A percentile compares a stretch with the other conserved stretches of the same genome.
Conservation (phyloP, 2,113 vertebrate species). For the Callithrix jacchus region DNA sequence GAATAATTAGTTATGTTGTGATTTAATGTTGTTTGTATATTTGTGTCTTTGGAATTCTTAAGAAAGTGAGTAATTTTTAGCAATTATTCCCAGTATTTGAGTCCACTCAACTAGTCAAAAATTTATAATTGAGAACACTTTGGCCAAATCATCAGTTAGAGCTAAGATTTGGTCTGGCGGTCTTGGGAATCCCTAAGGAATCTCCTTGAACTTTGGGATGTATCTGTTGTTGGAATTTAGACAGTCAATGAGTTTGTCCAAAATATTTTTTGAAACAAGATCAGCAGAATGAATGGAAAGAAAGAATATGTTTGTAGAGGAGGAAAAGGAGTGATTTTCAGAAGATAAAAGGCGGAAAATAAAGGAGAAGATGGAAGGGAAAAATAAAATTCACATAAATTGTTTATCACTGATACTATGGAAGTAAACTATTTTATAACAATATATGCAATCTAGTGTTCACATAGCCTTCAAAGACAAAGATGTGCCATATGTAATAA, state of each 20-base stretch:
- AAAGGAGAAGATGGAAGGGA: not conserved
- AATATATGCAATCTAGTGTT: not conserved
- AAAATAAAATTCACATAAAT: not conserved
- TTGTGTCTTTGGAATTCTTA: not conserved
- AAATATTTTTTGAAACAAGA: not conserved
- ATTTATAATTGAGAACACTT: not conserved
- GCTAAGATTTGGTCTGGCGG: not conserved
- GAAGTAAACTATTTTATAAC: not conserved
- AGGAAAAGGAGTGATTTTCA: not conserved
- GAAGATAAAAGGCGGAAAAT: not conserved
- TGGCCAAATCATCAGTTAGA: not conserved
- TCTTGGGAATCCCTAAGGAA: not conserved
- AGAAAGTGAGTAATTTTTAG: conserved; percentile 37
- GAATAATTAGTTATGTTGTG: not conserved
- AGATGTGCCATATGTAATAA: not conserved
- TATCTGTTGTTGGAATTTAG: not conserved
- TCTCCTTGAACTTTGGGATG: not conserved
- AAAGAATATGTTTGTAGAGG: not conserved
- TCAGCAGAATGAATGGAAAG: not conserved
- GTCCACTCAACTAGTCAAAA: not conserved
- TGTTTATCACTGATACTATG: not conserved
- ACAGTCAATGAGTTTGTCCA: not conserved
- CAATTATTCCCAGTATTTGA: not conserved
- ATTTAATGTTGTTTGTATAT: not conserved
- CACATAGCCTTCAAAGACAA: not conserved